Evolutionary conservation across 2,888 invertebrate genomes (phyloP).

Genomic region (Camptogramma bilineatum): DNA sequence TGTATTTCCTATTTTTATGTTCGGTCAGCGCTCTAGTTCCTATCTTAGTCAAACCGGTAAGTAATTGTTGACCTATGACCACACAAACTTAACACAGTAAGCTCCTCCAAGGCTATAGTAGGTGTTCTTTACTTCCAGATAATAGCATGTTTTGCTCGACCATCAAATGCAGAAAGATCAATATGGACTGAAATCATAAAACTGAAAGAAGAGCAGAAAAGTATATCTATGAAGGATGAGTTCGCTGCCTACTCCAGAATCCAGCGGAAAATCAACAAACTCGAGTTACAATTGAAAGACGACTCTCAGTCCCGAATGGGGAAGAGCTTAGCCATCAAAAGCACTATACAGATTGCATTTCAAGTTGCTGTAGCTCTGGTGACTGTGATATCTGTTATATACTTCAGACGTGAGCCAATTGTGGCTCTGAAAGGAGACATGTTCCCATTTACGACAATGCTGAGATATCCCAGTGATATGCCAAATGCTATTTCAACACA

Average conservation of each 20-base stretch:
- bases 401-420: constrained; percentile 76
- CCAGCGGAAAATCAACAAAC: constrained; percentile 83
- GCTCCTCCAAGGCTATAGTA: no score
- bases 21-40: constrained; percentile 77
- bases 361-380: constrained; percentile 66
- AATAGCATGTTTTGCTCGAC: constrained; percentile 76
- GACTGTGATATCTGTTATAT: constrained; percentile 71
- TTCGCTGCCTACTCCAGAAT: constrained; percentile 86
- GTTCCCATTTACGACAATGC: constrained; percentile 70
- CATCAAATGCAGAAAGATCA: constrained; percentile 72
- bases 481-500: constrained; percentile 79
- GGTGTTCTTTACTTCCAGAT: constrained; percentile 67
- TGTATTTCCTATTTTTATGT: constrained; percentile 77
- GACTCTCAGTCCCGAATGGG: constrained; percentile 68
- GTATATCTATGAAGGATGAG: constrained; percentile 84
- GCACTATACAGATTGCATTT: constrained; percentile 65
- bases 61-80: constrained; percentile 32
- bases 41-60: constrained; percentile 80
- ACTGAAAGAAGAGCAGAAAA: constrained; percentile 77
- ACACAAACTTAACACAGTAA: no score
- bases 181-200: constrained; percentile 69
- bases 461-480: constrained; percentile 73
- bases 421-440: constrained; percentile 71
- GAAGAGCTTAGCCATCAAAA: constrained; percentile 71
- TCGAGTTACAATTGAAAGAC: constrained; percentile 79